Evolutionary conservation across 2,888 invertebrate genomes (phyloP).

Genomic region (Dryobotodes eremita): DNA sequence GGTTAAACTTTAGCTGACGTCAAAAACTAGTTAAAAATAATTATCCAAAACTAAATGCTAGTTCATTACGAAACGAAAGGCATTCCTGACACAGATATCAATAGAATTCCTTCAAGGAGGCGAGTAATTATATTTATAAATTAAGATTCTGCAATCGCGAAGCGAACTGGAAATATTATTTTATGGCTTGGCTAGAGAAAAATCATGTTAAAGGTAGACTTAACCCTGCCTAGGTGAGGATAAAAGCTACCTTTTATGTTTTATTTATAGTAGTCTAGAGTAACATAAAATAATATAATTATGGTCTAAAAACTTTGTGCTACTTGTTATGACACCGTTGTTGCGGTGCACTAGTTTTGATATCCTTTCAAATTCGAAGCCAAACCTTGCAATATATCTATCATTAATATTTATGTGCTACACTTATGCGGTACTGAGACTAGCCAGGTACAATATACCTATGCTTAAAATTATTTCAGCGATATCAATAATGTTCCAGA

Average conservation of each 20-base stretch:
- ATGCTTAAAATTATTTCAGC: not conserved
- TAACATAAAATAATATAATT: not conserved
- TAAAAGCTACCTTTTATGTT: conserved; percentile 10
- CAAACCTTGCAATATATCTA: conserved; percentile 31
- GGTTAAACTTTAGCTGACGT: conserved; percentile 10
- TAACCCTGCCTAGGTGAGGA: not conserved
- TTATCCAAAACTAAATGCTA: conserved; percentile 33
- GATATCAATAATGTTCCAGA: not conserved
- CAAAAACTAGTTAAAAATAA: conserved; percentile 32
- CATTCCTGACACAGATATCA: conserved; percentile 53
- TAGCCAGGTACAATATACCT: not conserved
- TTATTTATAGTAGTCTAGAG: conserved; percentile 12
- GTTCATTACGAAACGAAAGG: conserved; percentile 37
- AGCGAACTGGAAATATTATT: conserved; percentile 20
- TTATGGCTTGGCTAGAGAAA: conserved; percentile 21
- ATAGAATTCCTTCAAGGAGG: conserved; percentile 40
- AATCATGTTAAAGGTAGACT: conserved; percentile 7
- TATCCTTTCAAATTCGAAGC: conserved; percentile 42
- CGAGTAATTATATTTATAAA: conserved; percentile 36
- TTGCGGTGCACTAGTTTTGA: conserved; percentile 12
- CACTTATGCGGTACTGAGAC: not conserved
- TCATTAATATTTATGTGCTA: conserved; percentile 48
- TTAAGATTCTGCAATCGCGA: conserved; percentile 38
- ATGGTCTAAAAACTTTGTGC: conserved; percentile 5
- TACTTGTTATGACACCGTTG: conserved; percentile 18